Evolutionary conservation across 2,797 vertebrate species (phyloP).

Genomic region (Coregonus suidteri): DNA sequence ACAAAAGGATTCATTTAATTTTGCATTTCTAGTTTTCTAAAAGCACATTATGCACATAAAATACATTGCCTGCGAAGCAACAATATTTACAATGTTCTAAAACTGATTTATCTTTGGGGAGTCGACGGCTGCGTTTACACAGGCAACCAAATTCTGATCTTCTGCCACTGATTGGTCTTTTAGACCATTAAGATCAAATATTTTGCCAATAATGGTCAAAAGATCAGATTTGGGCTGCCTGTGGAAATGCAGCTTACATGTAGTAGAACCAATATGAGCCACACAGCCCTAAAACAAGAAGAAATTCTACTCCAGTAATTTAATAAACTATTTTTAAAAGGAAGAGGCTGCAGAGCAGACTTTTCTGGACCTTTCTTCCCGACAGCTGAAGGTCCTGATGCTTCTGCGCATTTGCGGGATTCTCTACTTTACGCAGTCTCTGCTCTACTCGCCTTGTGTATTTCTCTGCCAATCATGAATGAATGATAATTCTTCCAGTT

Average conservation of each 20-base stretch:
- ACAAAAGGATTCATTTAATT: not conserved
- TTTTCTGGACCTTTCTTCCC: no score
- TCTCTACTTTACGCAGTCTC: no score
- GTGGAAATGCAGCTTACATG: not conserved
- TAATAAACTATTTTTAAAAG: not conserved
- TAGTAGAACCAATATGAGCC: not conserved
- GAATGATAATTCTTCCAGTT: no score
- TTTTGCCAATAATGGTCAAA: no score
- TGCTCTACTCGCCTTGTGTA: no score
- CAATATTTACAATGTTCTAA: slow-evolving; percentile 3
- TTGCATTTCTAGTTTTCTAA: not conserved
- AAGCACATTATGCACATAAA: not conserved
- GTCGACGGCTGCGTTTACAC: not conserved
- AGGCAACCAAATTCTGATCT: not conserved
- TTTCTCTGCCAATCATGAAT: no score
- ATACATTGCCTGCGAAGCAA: not conserved
- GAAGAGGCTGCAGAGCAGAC: not conserved
- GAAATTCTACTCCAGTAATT: not conserved
- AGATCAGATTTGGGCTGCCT: no score
- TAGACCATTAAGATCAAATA: no score
- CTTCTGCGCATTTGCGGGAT: no score
- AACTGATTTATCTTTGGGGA: not conserved
- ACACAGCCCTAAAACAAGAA: not conserved
- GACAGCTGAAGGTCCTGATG: no score
- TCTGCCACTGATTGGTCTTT: no score